These are phyloP conservation scores for Zoroaster sp. DNA, from an alignment of 53 echinoderm and acorn worm species.

Conservation along the genomic window DNA sequence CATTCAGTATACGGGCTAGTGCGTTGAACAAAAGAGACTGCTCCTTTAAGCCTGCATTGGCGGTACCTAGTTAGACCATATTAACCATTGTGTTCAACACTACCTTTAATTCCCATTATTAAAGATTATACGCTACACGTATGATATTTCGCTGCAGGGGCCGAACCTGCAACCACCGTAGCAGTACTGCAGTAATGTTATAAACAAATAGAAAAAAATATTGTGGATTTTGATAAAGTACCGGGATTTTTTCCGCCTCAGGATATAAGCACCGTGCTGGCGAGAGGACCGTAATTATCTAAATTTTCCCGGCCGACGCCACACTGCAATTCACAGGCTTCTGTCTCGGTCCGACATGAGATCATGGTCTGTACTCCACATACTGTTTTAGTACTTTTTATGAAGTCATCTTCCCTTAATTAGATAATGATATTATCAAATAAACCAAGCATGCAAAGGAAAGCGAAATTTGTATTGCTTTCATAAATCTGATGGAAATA, in stretches of 20 bases:
- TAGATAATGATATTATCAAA: conserved; percentile 16
- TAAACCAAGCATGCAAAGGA: neutral
- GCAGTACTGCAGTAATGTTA: conserved; percentile 35
- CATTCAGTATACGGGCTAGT: neutral
- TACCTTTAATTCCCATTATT: conserved; percentile 44
- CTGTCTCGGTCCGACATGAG: conserved; percentile 20
- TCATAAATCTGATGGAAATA: neutral
- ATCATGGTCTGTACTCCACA: neutral
- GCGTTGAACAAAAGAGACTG: neutral
- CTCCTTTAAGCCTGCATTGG: neutral
- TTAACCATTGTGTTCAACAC: conserved; percentile 35
- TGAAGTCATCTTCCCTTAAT: conserved; percentile 1
- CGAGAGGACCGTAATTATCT: conserved; percentile 45
- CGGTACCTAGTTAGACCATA: neutral
- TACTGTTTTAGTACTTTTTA: neutral
- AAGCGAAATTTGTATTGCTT: neutral
- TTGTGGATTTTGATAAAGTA: conserved; percentile 42
- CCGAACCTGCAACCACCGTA: neutral
- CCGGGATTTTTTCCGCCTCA: conserved; percentile 10
- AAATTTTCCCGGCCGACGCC: conserved; percentile 51
- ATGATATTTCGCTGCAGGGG: neutral
- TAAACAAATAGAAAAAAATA: conserved; percentile 32
- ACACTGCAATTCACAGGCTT: conserved; percentile 6
- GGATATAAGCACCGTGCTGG: neutral
- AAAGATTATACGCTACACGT: conserved; percentile 48